Base-by-base conservation (phyloP, 2,888 invertebrate species). In the Leptura quadrifasciata region DNA sequence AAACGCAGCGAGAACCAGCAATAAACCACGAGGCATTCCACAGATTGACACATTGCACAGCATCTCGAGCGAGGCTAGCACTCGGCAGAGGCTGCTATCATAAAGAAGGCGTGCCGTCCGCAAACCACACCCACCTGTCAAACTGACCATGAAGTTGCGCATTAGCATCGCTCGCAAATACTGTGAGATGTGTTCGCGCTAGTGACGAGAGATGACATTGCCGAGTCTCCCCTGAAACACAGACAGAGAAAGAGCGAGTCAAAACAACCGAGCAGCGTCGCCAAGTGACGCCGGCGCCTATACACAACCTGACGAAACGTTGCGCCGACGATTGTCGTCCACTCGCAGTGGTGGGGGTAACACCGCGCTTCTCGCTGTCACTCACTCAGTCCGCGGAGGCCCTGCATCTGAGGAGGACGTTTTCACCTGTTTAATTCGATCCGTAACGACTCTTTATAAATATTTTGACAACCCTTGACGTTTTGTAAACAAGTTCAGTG, bases 381-480 rank as follows among this genome's bases (percentile, higher is more conserved):
- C 87, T 89, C 89, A 89, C 86, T 89, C 88, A 89, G 89, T 89
- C 88, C 88, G 86, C 88, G 87, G 87, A 88, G 88, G 86, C 86
- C 86, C 84, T 86, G 87, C 86, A 80, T 79, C 81, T 81, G 84
- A 82, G 86, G 82, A 87, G 88, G 88, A 87, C 84, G 87, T 81
- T 85, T 82, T 82, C 82, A 84, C 80, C 83, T 83, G 81, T 81
- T 80, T 71, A 72, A 68, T 71, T 69, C 64, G 68, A 70, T 73
- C 72, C 77, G 72, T 72, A 74, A 74, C 73, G 77, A 47, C 69
- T 73, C 54, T 54, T n/a, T 57, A 24, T 35, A 69, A 20, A 64
- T 55, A 55, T 65, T 20, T 54, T 70, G 70, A 71, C 69, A 68
- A 39, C 21, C 31, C 35, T 18, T 55, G 55, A 55, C 31, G 68